Evolutionary conservation across 2,797 vertebrate genomes (phyloP), one percentile per base, ranked within the genome.

Genomic region (Scolopax bukidnonensis): DNA sequence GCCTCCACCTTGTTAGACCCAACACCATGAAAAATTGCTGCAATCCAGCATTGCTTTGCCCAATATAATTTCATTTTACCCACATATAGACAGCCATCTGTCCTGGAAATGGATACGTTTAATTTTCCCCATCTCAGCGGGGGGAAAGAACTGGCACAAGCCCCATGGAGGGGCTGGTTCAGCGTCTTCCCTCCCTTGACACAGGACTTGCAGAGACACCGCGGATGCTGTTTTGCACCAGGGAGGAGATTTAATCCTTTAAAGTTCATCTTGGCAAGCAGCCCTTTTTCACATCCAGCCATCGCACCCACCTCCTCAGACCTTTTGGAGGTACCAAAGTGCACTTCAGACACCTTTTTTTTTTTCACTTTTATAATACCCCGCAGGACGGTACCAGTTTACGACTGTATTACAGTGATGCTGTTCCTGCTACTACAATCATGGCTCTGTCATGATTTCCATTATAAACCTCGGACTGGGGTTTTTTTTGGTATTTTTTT

Each of bases 121-220:
- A 4, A 51, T 73, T 92, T 83, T 74, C 30, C 30, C 20, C 3
- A 0, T 47, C 53, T 70, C 33, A 28, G 41, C 7, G 6, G 41
- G 33, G 41, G n/a, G 38, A 60, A 38, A 65, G 15, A 33, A 18
- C 23, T 47, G 27, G 24, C 24, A 45, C 5, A 1, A 78, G 23
- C 12, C 47, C 30, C 3, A 3, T 1, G 4, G 38, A 73, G 27
- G 19, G 56, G 2, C 13, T 2, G 1, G 24, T 20, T 57, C 38
- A 83, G 9, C 70, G 41, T 7, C 54, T 87, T 33, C 0, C 16
- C 16, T 53, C 73, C 61, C 57, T 59, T 10, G 1, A 10, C 36
- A 67, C 0, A 0, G 24, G 40, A 9, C 56, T 2, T 2, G 2
- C 2, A 7, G 54, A 71, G 71, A 54, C 41, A 65, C 30, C 0